Evolutionary conservation across 1,140 invertebrate genomes (phyloP).

Genomic region (Paracyclopina nana): DNA sequence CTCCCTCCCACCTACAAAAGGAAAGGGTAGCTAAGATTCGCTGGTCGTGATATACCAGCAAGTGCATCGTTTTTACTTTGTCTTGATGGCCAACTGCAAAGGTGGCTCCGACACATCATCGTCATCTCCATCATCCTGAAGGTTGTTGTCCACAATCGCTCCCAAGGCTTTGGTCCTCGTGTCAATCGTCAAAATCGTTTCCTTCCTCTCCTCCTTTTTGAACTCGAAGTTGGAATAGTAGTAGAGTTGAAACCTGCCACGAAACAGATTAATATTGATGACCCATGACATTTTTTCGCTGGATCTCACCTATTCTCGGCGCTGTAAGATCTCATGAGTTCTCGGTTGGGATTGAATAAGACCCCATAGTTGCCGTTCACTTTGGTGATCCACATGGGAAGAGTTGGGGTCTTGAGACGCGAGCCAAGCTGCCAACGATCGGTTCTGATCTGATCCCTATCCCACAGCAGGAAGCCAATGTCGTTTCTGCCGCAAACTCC

Average conservation of each 20-base stretch:
- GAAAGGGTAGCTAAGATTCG: no score
- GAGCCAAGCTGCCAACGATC: constrained; percentile 31
- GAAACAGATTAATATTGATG: background rate
- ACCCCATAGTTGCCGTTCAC: constrained; percentile 50
- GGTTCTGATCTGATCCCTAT: constrained; percentile 28
- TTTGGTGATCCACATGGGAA: constrained; percentile 54
- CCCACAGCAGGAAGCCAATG: constrained; percentile 45
- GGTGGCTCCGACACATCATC: constrained; percentile 8
- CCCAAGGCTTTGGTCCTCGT: background rate
- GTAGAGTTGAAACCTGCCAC: constrained; percentile 7
- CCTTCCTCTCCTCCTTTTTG: constrained; percentile 5
- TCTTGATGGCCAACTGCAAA: constrained; percentile 10
- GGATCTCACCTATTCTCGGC: constrained; percentile 47
- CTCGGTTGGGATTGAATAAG: constrained; percentile 54
- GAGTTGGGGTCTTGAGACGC: constrained; percentile 54
- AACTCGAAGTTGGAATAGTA: constrained; percentile 1
- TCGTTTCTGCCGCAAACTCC: constrained; percentile 46
- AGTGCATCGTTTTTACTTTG: constrained; percentile 13
- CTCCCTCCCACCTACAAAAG: background rate
- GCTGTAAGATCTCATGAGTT: constrained; percentile 56
- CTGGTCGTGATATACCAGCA: no score
- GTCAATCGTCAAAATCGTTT: constrained; percentile 6
- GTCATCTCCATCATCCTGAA: constrained; percentile 5
- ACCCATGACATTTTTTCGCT: background rate
- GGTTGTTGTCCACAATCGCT: background rate